These are phyloP conservation scores for Caenorhabditis zanzibari DNA, from an alignment of 2,888 invertebrate genomes.

Conservation along the genomic window DNA sequence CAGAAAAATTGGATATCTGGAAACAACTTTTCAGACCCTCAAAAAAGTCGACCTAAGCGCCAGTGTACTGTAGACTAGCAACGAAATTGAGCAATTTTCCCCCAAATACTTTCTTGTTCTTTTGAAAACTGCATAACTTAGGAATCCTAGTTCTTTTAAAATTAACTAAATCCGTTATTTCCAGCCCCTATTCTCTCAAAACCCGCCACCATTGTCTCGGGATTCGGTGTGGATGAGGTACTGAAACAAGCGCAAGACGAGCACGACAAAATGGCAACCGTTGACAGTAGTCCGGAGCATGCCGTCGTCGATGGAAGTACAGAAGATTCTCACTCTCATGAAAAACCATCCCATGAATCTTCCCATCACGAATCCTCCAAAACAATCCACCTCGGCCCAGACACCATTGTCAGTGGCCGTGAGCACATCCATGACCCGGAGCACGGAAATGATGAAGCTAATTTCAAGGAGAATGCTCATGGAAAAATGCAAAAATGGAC, in stretches of 20 bases:
- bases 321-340: not conserved
- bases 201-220: conserved; percentile 22
- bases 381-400: conserved; percentile 2
- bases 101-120: too few species aligned
- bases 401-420: not conserved
- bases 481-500: not conserved
- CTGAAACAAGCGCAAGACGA: conserved; percentile 8
- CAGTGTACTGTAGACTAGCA: too few species aligned
- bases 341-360: not conserved
- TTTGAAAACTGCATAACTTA: too few species aligned
- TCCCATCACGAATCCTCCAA: not conserved
- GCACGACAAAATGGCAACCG: not conserved
- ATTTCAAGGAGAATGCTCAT: not conserved
- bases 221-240: conserved; percentile 10
- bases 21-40: too few species aligned
- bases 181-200: not conserved
- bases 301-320: conserved; percentile 24
- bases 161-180: not conserved
- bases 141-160: too few species aligned
- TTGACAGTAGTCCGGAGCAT: conserved; percentile 25
- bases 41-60: too few species aligned
- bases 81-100: too few species aligned
- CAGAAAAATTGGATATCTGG: too few species aligned
- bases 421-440: conserved; percentile 34
- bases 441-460: conserved; percentile 21